Evolutionary conservation across 2,888 invertebrate species (phyloP).

Genomic region (Calameuta idolon): DNA sequence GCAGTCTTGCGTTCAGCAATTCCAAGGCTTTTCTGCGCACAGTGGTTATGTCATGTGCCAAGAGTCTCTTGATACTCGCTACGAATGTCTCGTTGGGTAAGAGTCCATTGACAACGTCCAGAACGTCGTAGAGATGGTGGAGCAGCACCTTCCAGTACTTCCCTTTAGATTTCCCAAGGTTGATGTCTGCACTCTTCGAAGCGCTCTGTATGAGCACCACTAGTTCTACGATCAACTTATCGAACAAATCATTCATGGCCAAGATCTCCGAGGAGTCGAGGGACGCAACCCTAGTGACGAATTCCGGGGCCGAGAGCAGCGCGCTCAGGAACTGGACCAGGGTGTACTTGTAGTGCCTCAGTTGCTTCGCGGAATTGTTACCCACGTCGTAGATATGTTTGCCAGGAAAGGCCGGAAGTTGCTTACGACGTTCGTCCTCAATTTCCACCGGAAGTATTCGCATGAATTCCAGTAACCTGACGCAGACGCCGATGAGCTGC

Average conservation of each 20-base stretch:
- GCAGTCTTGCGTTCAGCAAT: conserved; percentile 84
- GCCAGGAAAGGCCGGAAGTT: conserved; percentile 19
- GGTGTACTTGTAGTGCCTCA: conserved; percentile 87
- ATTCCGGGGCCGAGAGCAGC: conserved; percentile 76
- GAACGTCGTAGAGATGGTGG: conserved; percentile 79
- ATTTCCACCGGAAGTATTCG: conserved; percentile 76
- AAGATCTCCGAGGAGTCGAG: conserved; percentile 68
- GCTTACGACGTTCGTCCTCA: conserved; percentile 60
- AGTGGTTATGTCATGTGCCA: conserved; percentile 77
- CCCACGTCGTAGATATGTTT: conserved; percentile 74
- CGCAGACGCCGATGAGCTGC: conserved; percentile 74
- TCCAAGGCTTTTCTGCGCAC: conserved; percentile 88
- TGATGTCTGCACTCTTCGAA: conserved; percentile 74
- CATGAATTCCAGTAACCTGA: conserved; percentile 76
- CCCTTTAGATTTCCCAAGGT: conserved; percentile 70
- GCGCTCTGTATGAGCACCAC: conserved; percentile 77
- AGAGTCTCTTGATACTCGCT: conserved; percentile 79
- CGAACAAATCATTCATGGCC: conserved; percentile 74
- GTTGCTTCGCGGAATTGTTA: conserved; percentile 77
- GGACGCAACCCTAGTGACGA: conserved; percentile 75
- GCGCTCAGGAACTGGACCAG: conserved; percentile 80
- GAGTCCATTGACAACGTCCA: conserved; percentile 82
- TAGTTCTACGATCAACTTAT: conserved; percentile 77
- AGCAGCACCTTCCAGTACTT: conserved; percentile 88
- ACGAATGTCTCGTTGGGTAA: conserved; percentile 85